A percentile compares a stretch with the other conserved stretches of the same genome.
These are phyloP conservation scores for Pachyuromys duprasi DNA, from an alignment of 2,797 vertebrate species.

Conservation along the genomic window DNA sequence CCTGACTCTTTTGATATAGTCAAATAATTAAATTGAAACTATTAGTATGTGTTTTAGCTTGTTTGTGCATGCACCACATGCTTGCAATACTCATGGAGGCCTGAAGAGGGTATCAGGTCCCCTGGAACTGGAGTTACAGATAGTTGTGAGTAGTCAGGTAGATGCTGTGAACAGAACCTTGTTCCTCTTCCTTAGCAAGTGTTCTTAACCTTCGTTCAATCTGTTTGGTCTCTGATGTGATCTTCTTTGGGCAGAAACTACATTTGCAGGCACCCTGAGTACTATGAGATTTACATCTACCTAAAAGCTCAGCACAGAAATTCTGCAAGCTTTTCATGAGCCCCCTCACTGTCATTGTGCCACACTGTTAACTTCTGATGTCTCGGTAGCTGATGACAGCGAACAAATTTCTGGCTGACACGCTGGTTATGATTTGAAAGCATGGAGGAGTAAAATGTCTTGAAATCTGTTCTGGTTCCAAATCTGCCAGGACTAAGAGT, in stretches of 20 bases:
- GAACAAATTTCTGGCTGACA: slow-evolving; percentile 42
- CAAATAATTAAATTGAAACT: neutral
- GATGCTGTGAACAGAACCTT: neutral
- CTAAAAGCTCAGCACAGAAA: neutral
- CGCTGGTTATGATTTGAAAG: slow-evolving; percentile 50
- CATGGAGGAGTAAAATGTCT: slow-evolving; percentile 8
- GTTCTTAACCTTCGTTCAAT: neutral
- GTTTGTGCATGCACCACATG: neutral
- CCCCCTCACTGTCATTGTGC: neutral
- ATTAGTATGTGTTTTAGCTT: neutral
- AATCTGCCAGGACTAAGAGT: slow-evolving; percentile 54
- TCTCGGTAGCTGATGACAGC: neutral
- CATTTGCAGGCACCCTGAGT: neutral
- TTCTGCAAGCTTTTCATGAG: neutral
- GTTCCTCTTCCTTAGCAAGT: neutral
- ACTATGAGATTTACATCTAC: neutral
- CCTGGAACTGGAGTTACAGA: neutral
- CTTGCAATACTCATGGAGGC: neutral
- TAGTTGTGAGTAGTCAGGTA: too few species aligned
- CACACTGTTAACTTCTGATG: neutral
- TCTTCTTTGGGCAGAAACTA: slow-evolving; percentile 16
- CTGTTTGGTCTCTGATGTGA: neutral
- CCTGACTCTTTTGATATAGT: neutral
- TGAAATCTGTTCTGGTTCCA: slow-evolving; percentile 38
- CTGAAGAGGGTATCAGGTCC: neutral